Base-by-base conservation (phyloP, 2,113 vertebrate genomes). In the Dicrurus megarhynchus region DNA sequence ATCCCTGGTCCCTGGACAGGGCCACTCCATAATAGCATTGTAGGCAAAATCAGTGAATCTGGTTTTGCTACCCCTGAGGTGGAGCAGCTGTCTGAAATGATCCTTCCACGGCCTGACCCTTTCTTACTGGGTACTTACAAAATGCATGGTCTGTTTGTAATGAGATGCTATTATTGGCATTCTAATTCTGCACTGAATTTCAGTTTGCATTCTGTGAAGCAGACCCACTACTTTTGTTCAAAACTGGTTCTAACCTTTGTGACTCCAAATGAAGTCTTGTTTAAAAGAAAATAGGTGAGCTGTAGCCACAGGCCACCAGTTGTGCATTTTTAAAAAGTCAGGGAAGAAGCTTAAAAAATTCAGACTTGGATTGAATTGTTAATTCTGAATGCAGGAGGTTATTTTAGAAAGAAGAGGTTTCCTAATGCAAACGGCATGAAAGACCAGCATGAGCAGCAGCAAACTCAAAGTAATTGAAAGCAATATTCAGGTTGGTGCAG, bases 331-430 rank as follows among this genome's bases (percentile, higher is more conserved):
- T 13, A 4, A 83, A 87, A 90, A 78, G 27, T 50, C 68, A 84
- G 52, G 80, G 27, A 80, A 85, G 42, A 87, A 73, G 68, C 33
- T 84, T 83, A 37, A 95, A 79, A 91, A 87, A 79, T 24, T 73
- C 18, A 56, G 1, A 28, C 24, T 84, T 16, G 28, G 56, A 39
- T 22, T 44, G 59, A 68, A 64, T 70, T 80, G 64, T 71, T 94
- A 93, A 95, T 77, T 59, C 41, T 37, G 50, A 85, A 84, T 84
- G 71, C 9, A 67, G 50, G 55, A 71, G 32, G 32, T 23, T 74
- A 80, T 61, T 79, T 89, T 70, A 69, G 93, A 94, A 96, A 85
- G 63, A 74, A 90, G 70, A 89, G 32, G 33, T 78, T 97, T 96
- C 50, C 46, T 86, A 76, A 94, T 87, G 69, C 71, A 59, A 95